Base-by-base conservation (phyloP, 1,140 invertebrate genomes). In the Drosophila insularis region DNA sequence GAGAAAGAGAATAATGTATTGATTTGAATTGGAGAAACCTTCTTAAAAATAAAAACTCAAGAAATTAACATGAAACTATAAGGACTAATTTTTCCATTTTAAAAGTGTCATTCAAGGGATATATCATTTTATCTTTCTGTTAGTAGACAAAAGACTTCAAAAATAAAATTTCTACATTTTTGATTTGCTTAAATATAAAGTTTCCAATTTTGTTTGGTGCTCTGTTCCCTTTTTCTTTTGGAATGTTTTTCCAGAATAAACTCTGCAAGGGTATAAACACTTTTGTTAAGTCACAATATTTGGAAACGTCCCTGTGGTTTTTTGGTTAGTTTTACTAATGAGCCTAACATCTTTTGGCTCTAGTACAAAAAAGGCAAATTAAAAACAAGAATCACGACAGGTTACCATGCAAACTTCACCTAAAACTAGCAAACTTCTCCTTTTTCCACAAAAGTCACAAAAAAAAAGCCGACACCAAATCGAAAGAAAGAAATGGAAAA, bases 381-480 rank as follows among this genome's bases (percentile, higher is more conserved):
- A 89, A 89, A 56, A 89, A 89, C 86, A 89, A 89, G 84, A 89
- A 89, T 89, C 84, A 89, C 84, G 84, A 89, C 84, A 89, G 84
- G 84, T 89, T 89, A 89, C 84, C 84, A 89, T 89, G 84, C 84
- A 74, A 87, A 67, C 82, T 66, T 69, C 71, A 71, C 67, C 66
- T 73, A 70, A 71, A 73, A 72, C n/a, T 62, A 43, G 32, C 31
- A 40, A 50, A 37, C 56, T n/a, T 35, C 40, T 43, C 14, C 63
- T 31, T n/a, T 43, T 58, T 40, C 62, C 68, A 59, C 64, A 74
- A 43, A 27, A 66, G 67, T 66, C 68, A 78, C 71, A 76, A 76
- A 86, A 76, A 86, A 86, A 82, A 79, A 54, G 74, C 80, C 71
- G 79, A 75, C 68, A 78, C 67, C 70, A 70, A 74, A 60, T 76